Conservation (phyloP, 2,797 vertebrate genomes). For the Syngnathus rostellatus region DNA sequence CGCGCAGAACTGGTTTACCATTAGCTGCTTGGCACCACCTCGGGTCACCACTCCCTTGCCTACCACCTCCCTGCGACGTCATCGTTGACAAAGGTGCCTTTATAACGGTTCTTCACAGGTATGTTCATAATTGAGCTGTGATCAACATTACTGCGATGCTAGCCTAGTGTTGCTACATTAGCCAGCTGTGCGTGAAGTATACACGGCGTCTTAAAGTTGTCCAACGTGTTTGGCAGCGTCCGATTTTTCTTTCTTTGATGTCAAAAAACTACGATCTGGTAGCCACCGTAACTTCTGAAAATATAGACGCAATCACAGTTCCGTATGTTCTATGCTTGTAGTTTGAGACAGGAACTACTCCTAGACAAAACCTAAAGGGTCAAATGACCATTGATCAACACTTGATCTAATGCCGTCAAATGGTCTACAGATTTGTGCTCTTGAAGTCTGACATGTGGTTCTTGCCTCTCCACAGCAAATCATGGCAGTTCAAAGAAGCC, state of each 20-base stretch:
- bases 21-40: not conserved
- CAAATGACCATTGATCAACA: not conserved
- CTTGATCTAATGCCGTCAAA: not conserved
- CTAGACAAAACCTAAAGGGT: too few relatives aligned
- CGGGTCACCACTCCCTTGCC: not conserved
- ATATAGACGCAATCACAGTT: too few relatives aligned
- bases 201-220: not conserved
- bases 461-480: slow-evolving; percentile 5
- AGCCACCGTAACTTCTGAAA: too few relatives aligned
- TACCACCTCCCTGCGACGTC: not conserved
- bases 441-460: not conserved
- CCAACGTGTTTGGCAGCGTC: not conserved
- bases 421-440: not conserved
- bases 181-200: not conserved
- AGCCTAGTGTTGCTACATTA: not conserved
- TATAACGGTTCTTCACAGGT: not conserved
- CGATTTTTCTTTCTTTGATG: not conserved
- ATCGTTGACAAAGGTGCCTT: too few relatives aligned
- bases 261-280: too few relatives aligned
- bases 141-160: not conserved
- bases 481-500: slow-evolving; percentile 59
- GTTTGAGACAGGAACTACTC: too few relatives aligned
- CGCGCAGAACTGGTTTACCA: not conserved
- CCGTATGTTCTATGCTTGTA: too few relatives aligned
- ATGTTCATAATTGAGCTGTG: not conserved